These are phyloP conservation scores for Brachypteracias leptosomus DNA, from an alignment of 2,113 vertebrate genomes.

Conservation along the genomic window DNA sequence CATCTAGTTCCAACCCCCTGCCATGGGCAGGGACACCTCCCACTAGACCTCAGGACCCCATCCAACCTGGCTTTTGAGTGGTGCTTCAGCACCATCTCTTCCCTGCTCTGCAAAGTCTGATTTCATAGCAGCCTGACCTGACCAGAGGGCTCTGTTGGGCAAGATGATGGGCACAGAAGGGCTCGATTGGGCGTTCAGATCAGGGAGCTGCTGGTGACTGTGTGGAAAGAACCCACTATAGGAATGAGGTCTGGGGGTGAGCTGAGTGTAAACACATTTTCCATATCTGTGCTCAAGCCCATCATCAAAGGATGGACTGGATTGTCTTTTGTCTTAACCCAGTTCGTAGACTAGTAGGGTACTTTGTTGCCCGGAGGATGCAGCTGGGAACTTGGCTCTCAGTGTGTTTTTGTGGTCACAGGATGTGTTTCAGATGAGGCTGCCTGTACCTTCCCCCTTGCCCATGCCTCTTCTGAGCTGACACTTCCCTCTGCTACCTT, in stretches of 20 bases:
- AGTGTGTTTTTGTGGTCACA: conserved; percentile 32
- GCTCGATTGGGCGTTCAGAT: neutral
- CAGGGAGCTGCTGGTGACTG: neutral
- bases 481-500: conserved; percentile 27
- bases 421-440: conserved; percentile 20
- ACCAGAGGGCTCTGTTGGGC: neutral
- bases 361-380: conserved; percentile 11
- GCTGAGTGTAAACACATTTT: neutral
- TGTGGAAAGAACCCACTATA: neutral
- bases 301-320: neutral
- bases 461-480: neutral
- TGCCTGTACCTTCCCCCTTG: conserved; percentile 14
- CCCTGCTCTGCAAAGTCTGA: neutral
- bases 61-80: no score
- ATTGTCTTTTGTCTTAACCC: neutral
- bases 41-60: no score
- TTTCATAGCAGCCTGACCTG: neutral
- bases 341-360: no score
- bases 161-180: neutral
- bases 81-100: neutral
- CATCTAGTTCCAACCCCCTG: no score
- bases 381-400: conserved; percentile 34
- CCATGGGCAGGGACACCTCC: no score
- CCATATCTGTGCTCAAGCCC: neutral
- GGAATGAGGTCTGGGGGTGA: neutral